Conservation (phyloP, 1,140 invertebrate species). For the Antheraea mylitta region DNA sequence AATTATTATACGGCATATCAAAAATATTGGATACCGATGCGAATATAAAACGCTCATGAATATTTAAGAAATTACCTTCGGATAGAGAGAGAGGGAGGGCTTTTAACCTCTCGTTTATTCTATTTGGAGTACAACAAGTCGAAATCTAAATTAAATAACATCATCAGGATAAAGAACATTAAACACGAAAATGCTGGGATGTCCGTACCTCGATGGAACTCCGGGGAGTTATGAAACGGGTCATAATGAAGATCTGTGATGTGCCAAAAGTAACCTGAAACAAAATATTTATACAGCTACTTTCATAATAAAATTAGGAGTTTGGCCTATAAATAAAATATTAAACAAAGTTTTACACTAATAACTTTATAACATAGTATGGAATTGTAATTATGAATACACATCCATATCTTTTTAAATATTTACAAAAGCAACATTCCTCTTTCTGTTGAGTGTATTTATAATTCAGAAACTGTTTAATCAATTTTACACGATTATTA, state of each 20-base stretch:
- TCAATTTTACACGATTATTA: too few species aligned
- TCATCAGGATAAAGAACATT: conserved; percentile 7
- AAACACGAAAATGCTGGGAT: conserved; percentile 12
- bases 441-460: too few species aligned
- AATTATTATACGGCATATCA: not conserved
- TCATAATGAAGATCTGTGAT: conserved; percentile 95
- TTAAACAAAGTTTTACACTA: too few species aligned
- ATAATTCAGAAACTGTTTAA: too few species aligned
- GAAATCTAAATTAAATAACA: not conserved
- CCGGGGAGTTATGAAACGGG: conserved; percentile 74
- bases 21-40: not conserved
- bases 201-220: conserved; percentile 65
- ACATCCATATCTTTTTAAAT: too few species aligned
- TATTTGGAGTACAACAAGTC: not conserved
- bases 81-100: not conserved
- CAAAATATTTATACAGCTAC: conserved; percentile 41
- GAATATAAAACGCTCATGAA: not conserved
- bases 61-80: not conserved
- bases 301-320: not conserved
- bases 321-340: too few species aligned
- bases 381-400: too few species aligned
- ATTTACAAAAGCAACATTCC: too few species aligned
- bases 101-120: not conserved
- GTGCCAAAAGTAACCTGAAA: conserved; percentile 95
- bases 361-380: too few species aligned